These are phyloP conservation scores for Menidia menidia DNA, from an alignment of 2,797 vertebrate species.

Conservation along the genomic window DNA sequence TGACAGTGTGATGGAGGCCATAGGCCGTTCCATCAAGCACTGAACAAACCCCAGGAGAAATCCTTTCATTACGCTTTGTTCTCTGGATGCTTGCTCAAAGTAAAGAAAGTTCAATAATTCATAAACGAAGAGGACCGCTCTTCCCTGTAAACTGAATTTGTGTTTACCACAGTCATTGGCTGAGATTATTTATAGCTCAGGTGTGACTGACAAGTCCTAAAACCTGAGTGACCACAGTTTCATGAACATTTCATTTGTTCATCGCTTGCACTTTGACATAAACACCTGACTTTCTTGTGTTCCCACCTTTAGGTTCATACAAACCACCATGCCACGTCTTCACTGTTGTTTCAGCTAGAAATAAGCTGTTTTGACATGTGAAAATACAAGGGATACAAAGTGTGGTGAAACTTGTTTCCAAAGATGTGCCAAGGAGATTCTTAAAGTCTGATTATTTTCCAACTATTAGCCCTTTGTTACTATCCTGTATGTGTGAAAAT, in stretches of 20 bases:
- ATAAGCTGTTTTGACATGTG: slow-evolving; percentile 11
- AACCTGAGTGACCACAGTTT: slow-evolving; percentile 41
- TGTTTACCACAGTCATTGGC: slow-evolving; percentile 58
- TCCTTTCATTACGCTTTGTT: slow-evolving; percentile 71
- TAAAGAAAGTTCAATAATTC: slow-evolving; percentile 71
- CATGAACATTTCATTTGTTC: slow-evolving; percentile 68
- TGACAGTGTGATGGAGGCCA: slow-evolving; percentile 40
- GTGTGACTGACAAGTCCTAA: slow-evolving; percentile 57
- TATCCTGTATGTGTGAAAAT: background rate
- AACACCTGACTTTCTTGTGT: slow-evolving; percentile 30
- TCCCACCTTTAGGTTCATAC: background rate
- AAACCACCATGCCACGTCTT: background rate
- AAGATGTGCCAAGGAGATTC: background rate
- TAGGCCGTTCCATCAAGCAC: slow-evolving; percentile 47
- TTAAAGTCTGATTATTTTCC: background rate
- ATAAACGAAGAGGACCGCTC: slow-evolving; percentile 60
- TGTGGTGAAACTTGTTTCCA: background rate
- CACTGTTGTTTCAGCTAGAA: slow-evolving; percentile 31
- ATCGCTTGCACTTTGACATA: slow-evolving; percentile 53
- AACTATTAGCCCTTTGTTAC: background rate
- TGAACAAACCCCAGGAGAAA: slow-evolving; percentile 64
- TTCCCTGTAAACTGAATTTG: slow-evolving; percentile 67
- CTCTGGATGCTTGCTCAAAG: slow-evolving; percentile 69
- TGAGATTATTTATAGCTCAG: slow-evolving; percentile 72
- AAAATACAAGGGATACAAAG: slow-evolving; percentile 7